These are phyloP conservation scores for Portevinia maculata DNA, from an alignment of 2,888 invertebrate genomes.

Conservation along the genomic window DNA sequence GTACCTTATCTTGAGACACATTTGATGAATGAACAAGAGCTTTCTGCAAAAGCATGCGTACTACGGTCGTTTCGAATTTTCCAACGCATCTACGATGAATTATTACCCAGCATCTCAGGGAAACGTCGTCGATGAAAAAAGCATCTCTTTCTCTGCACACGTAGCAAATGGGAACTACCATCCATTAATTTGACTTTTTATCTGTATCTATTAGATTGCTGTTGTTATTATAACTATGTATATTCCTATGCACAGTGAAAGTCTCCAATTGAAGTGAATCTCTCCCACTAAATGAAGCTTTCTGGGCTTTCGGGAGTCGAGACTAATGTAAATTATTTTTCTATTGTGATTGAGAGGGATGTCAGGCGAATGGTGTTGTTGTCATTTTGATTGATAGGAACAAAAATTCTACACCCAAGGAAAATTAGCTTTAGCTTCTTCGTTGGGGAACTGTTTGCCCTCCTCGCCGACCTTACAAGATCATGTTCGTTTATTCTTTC, in stretches of 20 bases:
- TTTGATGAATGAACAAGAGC: constrained; percentile 77
- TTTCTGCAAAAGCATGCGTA: constrained; percentile 69
- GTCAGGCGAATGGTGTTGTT: constrained; percentile 29
- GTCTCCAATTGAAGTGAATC: too few relatives aligned
- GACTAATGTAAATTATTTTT: constrained; percentile 38
- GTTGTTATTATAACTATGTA: constrained; percentile 11
- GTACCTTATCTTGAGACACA: constrained; percentile 23
- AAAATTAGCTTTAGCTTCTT: neutral
- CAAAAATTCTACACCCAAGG: constrained; percentile 11
- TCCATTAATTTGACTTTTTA: constrained; percentile 53
- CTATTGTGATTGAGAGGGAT: constrained; percentile 39
- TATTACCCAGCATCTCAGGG: constrained; percentile 2
- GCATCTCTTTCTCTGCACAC: constrained; percentile 16
- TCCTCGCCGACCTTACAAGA: neutral
- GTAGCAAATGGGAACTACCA: constrained; percentile 7
- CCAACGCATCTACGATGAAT: constrained; percentile 26
- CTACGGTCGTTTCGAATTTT: neutral
- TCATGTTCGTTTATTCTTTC: constrained; percentile 3
- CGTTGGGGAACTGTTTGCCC: constrained; percentile 10
- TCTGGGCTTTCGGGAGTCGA: neutral
- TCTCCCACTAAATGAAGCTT: constrained; percentile 26
- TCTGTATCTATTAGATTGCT: constrained; percentile 21
- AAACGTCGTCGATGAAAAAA: constrained; percentile 8
- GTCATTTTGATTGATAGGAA: constrained; percentile 14
- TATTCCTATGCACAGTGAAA: constrained; percentile 3